These are phyloP conservation scores for Hephaestus fuliginosus DNA, from an alignment of 2,797 vertebrate species.

Conservation along the genomic window DNA sequence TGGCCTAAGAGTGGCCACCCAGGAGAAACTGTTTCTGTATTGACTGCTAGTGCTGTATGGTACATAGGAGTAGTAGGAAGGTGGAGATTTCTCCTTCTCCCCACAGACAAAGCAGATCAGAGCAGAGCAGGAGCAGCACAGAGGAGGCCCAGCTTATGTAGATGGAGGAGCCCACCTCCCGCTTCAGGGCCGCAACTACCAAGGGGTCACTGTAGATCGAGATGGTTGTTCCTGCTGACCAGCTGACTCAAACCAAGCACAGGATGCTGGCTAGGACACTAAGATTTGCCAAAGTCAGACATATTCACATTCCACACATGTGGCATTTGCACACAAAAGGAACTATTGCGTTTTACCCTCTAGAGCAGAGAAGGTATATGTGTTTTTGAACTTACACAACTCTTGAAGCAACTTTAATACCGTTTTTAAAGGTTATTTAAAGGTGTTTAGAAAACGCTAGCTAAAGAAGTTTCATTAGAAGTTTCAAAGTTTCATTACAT, in stretches of 20 bases:
- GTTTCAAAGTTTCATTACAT: too few species aligned
- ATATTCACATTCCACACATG: background rate
- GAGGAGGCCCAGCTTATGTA: conserved; percentile 56
- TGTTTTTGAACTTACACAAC: background rate
- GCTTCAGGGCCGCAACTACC: conserved; percentile 31
- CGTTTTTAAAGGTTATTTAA: background rate
- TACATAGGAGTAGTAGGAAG: conserved; percentile 10
- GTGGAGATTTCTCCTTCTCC: background rate
- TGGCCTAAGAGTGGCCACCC: conserved; percentile 1
- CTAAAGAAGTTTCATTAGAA: too few species aligned
- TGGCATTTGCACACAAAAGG: too few species aligned
- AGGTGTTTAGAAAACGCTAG: too few species aligned
- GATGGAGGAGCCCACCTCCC: conserved; percentile 63
- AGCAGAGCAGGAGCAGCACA: conserved; percentile 40
- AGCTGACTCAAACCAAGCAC: conserved; percentile 59
- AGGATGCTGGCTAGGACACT: conserved; percentile 46
- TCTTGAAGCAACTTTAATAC: background rate
- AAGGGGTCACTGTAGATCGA: conserved; percentile 43
- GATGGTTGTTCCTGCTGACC: conserved; percentile 55
- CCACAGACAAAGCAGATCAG: conserved; percentile 55
- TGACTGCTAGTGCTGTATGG: conserved; percentile 17
- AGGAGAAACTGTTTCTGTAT: background rate
- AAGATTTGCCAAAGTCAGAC: conserved; percentile 1
- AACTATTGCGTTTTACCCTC: background rate
- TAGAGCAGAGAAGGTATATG: background rate